Conservation (phyloP, 2,797 vertebrate species). For the Falco novaeseelandiae region DNA sequence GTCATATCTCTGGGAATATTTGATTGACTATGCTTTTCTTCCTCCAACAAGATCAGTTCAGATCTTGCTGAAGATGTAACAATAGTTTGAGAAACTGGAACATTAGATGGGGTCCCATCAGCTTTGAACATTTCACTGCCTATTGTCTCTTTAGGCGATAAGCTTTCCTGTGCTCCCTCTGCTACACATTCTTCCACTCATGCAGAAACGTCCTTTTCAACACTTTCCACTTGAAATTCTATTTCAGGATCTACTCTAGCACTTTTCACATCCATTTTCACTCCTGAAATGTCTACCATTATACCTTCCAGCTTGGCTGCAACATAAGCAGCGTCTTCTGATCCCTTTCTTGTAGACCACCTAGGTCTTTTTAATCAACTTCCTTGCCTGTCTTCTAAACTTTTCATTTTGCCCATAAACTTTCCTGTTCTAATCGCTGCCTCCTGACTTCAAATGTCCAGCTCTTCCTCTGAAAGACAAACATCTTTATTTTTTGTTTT, state of each 20-base stretch:
- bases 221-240: slow-evolving; percentile 36
- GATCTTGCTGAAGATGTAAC: slow-evolving; percentile 74
- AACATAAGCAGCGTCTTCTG: not conserved
- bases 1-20: not conserved
- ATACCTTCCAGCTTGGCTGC: not conserved
- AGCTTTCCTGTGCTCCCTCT: slow-evolving; percentile 10
- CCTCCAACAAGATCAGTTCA: slow-evolving; percentile 72
- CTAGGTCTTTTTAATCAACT: not conserved
- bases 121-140: not conserved
- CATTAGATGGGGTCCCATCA: not conserved
- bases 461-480: not conserved
- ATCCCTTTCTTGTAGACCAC: not conserved
- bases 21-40: not conserved
- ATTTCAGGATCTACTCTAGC: slow-evolving; percentile 36
- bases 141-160: not conserved
- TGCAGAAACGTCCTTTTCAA: slow-evolving; percentile 30
- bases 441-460: not conserved
- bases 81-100: slow-evolving; percentile 32
- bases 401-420: not conserved
- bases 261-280: not conserved
- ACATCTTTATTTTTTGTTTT: not conserved
- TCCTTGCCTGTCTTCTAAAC: not conserved
- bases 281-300: not conserved
- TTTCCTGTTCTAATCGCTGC: not conserved
- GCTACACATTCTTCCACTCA: not conserved